phyloP scores from a whole-genome alignment of 2,113 vertebrate species.

The Elachura formosa region DNA sequence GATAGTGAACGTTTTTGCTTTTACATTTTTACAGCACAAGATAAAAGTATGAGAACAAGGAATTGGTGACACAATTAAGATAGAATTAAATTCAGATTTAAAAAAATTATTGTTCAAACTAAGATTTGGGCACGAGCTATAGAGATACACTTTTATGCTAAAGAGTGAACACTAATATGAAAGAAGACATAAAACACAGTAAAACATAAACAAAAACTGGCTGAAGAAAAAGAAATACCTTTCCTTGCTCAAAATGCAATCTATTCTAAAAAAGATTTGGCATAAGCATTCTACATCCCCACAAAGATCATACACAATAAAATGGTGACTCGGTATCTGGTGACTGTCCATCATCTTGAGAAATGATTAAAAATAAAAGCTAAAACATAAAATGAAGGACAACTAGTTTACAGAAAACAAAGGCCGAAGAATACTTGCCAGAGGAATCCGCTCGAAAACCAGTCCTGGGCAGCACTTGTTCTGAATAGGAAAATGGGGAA shows the following conservation, averaged over 20 bases:
- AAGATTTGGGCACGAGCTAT: neutral
- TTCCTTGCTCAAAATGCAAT: neutral
- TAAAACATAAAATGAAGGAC: slow-evolving; percentile 68
- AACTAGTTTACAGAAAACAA: slow-evolving; percentile 63
- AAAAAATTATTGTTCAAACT: neutral
- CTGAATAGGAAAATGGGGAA: slow-evolving; percentile 83
- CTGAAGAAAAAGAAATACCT: neutral
- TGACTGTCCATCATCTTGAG: neutral
- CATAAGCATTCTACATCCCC: neutral
- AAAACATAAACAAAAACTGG: neutral
- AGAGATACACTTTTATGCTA: neutral
- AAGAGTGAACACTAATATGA: neutral
- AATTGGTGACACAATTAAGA: neutral
- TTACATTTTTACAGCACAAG: neutral
- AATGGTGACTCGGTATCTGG: neutral
- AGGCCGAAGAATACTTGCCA: slow-evolving; percentile 81
- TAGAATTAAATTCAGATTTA: neutral
- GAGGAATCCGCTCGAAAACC: slow-evolving; percentile 86
- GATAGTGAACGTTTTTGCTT: neutral
- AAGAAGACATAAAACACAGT: neutral
- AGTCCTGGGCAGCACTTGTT: slow-evolving; percentile 87
- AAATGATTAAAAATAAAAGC: slow-evolving; percentile 54
- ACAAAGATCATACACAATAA: neutral
- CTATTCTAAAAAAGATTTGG: neutral
- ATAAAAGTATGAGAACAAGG: neutral